Base-by-base conservation (phyloP, 2,888 invertebrate genomes). In the Aromia moschata region DNA sequence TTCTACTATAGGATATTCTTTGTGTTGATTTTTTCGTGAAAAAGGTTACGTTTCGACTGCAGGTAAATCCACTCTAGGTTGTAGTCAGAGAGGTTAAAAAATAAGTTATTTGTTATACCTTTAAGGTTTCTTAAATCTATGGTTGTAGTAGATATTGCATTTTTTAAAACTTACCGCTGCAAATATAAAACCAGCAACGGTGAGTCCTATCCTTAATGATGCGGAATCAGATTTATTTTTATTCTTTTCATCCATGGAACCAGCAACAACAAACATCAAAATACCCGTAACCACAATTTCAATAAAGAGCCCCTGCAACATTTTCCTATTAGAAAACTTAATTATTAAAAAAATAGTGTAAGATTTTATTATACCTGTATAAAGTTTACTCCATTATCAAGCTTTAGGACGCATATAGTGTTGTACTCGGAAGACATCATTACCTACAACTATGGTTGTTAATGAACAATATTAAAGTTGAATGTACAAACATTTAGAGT, bases 241-340 rank as follows among this genome's bases (percentile, higher is more conserved):
- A 54, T 47, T 49, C 2, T 47, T 43, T 7, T 7, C 20, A n/a
- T 58, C 58, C 16, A 11, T 38, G 0, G 15, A 16, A 1, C 54
- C 58, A 44, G 46, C 36, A n/a, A 58, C 44, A 12, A 37, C 47
- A 7, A 43, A 37, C 46, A 58, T 43, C 17, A 58, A 54, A 30
- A 54, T 12, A 1, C 15, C 11, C 7, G 54, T 53, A 18, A 38
- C 36, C 16, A 16, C 12, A 25, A 43, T 31, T 46, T 58, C 58
- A 17, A 58, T 43, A 16, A 54, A 47, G 11, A 58, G 54, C 25
- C 17, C 58, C 58, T 58, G 37, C 36, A 54, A 49, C 11, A 15
- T 10, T n/a, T 7, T 33, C 11, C 5, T 2, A 33, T 7, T 3
- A 33, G 33, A 33, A 33, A 2, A n/a, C n/a, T n/a, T n/a, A n/a